These are phyloP conservation scores for Drosophila lacertosa DNA, from an alignment of 1,140 invertebrate genomes.

Conservation along the genomic window DNA sequence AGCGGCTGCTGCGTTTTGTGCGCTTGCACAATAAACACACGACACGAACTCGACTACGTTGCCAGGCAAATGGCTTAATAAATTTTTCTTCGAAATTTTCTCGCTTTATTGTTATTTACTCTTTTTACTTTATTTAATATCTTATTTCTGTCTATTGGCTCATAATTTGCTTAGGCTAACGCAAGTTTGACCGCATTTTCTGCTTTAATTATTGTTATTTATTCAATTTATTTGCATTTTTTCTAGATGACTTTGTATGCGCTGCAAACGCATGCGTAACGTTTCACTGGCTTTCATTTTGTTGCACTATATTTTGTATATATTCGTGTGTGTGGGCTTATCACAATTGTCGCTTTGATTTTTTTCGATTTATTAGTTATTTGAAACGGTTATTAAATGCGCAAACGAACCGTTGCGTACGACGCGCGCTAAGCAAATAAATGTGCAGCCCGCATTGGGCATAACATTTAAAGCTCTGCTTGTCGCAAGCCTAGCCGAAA, in stretches of 20 bases:
- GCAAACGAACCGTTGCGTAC: slow-evolving; percentile 46
- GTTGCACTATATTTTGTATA: slow-evolving; percentile 33
- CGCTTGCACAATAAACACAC: slow-evolving; percentile 69
- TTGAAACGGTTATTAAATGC: too few relatives aligned
- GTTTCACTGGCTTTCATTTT: slow-evolving; percentile 75
- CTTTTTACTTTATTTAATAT: slow-evolving; percentile 4
- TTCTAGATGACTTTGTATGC: slow-evolving; percentile 46
- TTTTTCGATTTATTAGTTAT: not conserved
- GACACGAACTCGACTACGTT: slow-evolving; percentile 29
- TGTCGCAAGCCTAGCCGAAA: slow-evolving; percentile 17
- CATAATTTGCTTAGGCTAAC: too few relatives aligned
- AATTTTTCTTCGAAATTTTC: slow-evolving; percentile 11
- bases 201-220: not conserved
- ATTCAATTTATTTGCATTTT: slow-evolving; percentile 30
- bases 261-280: slow-evolving; percentile 68
- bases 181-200: slow-evolving; percentile 42
- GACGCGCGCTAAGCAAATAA: slow-evolving; percentile 67
- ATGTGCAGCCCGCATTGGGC: slow-evolving; percentile 18
- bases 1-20: slow-evolving; percentile 36
- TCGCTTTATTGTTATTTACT: slow-evolving; percentile 4
- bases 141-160: slow-evolving; percentile 70
- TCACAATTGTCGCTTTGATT: slow-evolving; percentile 34
- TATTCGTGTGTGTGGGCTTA: slow-evolving; percentile 12
- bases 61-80: slow-evolving; percentile 37
- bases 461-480: slow-evolving; percentile 63